A percentile compares a stretch with the other conserved stretches of the same genome.
phyloP scores from a whole-genome alignment of 2,888 invertebrate genomes.

The Kuschelorhynchus macadamiae region DNA sequence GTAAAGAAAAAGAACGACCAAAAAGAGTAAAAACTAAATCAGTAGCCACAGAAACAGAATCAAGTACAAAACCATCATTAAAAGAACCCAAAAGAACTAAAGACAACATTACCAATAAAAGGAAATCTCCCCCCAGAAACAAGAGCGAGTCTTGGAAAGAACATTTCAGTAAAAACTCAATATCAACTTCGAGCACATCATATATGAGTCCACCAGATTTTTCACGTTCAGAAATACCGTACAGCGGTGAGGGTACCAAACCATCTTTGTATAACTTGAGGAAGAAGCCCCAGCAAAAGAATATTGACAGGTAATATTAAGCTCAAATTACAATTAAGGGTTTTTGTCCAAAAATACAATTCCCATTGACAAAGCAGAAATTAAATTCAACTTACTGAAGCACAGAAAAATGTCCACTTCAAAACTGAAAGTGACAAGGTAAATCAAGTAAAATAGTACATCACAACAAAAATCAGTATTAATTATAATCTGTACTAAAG shows the following conservation, averaged over 20 bases:
- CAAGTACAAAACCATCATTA: slow-evolving; percentile 11
- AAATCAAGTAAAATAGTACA: too few species aligned
- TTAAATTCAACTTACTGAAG: too few species aligned
- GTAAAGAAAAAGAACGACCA: slow-evolving; percentile 22
- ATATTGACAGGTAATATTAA: slow-evolving; percentile 30
- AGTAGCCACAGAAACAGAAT: slow-evolving; percentile 56
- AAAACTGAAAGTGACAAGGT: too few species aligned
- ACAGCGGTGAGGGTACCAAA: slow-evolving; percentile 36
- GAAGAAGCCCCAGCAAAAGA: slow-evolving; percentile 59
- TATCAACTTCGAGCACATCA: slow-evolving; percentile 63
- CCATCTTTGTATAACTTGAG: slow-evolving; percentile 53
- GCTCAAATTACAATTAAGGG: too few species aligned
- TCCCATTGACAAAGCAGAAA: too few species aligned
- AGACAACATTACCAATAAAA: not conserved
- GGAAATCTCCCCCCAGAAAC: not conserved
- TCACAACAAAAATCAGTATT: too few species aligned
- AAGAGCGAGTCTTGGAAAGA: slow-evolving; percentile 60
- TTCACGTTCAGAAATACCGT: slow-evolving; percentile 35
- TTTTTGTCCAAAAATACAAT: too few species aligned
- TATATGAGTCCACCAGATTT: slow-evolving; percentile 66
- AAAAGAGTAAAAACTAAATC: slow-evolving; percentile 43
- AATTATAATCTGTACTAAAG: too few species aligned
- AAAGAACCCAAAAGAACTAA: slow-evolving; percentile 7
- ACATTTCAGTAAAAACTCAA: slow-evolving; percentile 61
- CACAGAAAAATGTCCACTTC: too few species aligned